Conservation (phyloP, 2,888 invertebrate species). For the Acanthosoma haemorrhoidale region DNA sequence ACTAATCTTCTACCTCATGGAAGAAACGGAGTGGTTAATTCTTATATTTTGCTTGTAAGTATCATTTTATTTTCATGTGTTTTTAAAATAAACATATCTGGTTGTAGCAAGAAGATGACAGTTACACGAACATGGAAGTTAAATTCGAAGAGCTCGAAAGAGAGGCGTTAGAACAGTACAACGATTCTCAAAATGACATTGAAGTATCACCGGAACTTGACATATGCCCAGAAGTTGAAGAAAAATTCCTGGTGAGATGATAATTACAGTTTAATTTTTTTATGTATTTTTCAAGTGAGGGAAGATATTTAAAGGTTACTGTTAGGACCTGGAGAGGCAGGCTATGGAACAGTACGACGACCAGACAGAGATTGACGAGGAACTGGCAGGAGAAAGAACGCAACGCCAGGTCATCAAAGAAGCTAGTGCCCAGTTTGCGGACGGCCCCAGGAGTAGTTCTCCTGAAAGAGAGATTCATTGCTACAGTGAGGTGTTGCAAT, state of each 20-base stretch:
- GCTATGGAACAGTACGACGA: slow-evolving; percentile 33
- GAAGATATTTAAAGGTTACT: background rate
- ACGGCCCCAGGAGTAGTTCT: background rate
- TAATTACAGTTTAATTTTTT: too few species aligned
- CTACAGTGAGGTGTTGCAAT: background rate
- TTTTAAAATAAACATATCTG: too few species aligned
- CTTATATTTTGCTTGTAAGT: too few species aligned
- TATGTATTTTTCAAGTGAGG: background rate
- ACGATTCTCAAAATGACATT: slow-evolving; percentile 25
- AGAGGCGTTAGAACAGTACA: slow-evolving; percentile 36
- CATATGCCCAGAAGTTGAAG: slow-evolving; percentile 2
- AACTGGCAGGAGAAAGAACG: background rate
- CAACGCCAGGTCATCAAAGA: too few species aligned
- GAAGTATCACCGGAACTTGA: background rate
- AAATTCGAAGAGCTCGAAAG: slow-evolving; percentile 35
- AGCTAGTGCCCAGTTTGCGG: background rate
- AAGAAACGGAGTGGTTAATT: too few species aligned
- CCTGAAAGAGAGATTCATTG: background rate
- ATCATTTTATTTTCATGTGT: too few species aligned
- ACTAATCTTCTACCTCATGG: too few species aligned
- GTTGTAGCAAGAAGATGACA: slow-evolving; percentile 1
- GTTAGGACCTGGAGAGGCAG: slow-evolving; percentile 34
- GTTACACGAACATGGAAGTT: slow-evolving; percentile 10
- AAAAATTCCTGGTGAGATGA: background rate
- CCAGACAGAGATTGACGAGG: background rate